A percentile compares a stretch with the other conserved stretches of the same genome.
phyloP scores from a whole-genome alignment of 2,797 vertebrate species.

The Rhynchotus rufescens region DNA sequence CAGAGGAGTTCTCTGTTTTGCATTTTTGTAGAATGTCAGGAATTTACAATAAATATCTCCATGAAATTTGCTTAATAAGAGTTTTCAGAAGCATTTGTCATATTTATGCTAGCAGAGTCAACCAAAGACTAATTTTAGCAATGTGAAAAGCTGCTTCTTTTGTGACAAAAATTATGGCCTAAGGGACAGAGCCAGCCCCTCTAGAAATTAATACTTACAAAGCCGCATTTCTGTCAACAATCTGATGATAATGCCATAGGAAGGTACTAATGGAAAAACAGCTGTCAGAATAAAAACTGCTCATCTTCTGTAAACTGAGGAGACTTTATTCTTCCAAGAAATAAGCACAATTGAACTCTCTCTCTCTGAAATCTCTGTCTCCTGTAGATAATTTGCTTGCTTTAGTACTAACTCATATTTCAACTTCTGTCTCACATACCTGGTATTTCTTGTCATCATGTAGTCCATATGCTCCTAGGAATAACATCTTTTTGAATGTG shows the following conservation, averaged over 20 bases:
- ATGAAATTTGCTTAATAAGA: constrained; percentile 58
- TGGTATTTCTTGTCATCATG: not conserved
- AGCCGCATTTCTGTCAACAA: constrained; percentile 41
- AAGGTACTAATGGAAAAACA: constrained; percentile 50
- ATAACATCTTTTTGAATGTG: not conserved
- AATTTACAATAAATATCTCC: constrained; percentile 13
- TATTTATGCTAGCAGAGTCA: constrained; percentile 45
- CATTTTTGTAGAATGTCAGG: not conserved
- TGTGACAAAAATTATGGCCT: constrained; percentile 61
- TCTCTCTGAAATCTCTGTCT: constrained; percentile 21
- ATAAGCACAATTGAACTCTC: not conserved
- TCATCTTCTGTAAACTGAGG: constrained; percentile 17
- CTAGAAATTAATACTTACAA: constrained; percentile 39
- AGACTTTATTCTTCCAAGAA: constrained; percentile 30
- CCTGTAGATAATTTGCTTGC: not conserved
- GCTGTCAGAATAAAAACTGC: constrained; percentile 40
- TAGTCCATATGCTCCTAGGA: not conserved
- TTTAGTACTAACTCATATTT: not conserved
- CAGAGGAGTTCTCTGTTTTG: not conserved
- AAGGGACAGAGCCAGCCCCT: constrained; percentile 20
- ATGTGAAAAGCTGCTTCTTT: constrained; percentile 46
- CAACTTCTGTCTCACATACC: constrained; percentile 4
- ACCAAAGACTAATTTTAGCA: constrained; percentile 47
- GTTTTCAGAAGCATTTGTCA: constrained; percentile 43
- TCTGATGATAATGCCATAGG: constrained; percentile 20